phyloP scores from a whole-genome alignment of 2,888 invertebrate genomes.

The Tortrix viridana region DNA sequence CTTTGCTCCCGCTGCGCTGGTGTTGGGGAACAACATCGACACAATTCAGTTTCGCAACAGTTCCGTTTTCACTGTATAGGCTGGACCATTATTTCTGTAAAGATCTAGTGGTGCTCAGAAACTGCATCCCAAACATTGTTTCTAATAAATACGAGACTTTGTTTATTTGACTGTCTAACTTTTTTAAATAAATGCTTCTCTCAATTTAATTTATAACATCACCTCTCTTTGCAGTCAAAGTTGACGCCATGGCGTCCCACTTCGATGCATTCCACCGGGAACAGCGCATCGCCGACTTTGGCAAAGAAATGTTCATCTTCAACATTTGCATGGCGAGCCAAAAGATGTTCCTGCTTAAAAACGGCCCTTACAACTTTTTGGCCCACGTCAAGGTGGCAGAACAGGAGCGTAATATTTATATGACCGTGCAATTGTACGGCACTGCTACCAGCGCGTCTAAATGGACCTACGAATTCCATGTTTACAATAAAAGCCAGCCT shows the following conservation, averaged over 20 bases:
- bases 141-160: too few relatives aligned
- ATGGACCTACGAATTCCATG: constrained; percentile 68
- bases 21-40: too few relatives aligned
- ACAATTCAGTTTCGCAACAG: too few relatives aligned
- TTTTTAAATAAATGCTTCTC: too few relatives aligned
- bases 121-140: too few relatives aligned
- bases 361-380: constrained; percentile 60
- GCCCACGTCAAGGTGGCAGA: constrained; percentile 56
- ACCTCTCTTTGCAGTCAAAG: constrained; percentile 63
- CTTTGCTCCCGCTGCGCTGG: too few relatives aligned
- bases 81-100: too few relatives aligned
- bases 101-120: too few relatives aligned
- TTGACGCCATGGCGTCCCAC: constrained; percentile 57
- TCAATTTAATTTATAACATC: too few relatives aligned
- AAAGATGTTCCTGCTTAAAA: constrained; percentile 50
- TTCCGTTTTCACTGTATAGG: too few relatives aligned
- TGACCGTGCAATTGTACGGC: constrained; percentile 62
- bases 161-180: too few relatives aligned
- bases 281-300: constrained; percentile 51
- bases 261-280: constrained; percentile 57
- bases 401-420: constrained; percentile 50
- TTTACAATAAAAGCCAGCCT: constrained; percentile 64
- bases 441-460: constrained; percentile 60
- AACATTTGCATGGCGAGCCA: constrained; percentile 47
- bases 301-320: constrained; percentile 56